Percentiles rank a stretch among this genome's conserved stretches.
These are phyloP conservation scores for Scaptomyza caliginosa DNA, from an alignment of 2,888 invertebrate species.

Conservation along the genomic window DNA sequence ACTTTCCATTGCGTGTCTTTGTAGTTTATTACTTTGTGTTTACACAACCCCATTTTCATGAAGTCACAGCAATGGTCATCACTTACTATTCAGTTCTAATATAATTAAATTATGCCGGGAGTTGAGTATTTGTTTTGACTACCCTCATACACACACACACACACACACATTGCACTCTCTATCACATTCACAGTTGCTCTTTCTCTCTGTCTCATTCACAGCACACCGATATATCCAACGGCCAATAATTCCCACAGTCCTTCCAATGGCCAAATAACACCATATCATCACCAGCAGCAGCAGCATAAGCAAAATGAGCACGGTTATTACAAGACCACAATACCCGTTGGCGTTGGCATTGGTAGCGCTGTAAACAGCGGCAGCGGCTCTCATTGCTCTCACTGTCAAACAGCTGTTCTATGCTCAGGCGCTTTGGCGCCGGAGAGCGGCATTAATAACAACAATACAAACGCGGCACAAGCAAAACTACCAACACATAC, in stretches of 20 bases:
- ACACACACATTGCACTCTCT: conserved; percentile 28
- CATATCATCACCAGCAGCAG: conserved; percentile 66
- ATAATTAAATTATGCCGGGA: conserved; percentile 43
- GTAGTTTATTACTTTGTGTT: background rate
- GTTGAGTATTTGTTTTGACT: conserved; percentile 6
- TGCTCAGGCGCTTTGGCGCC: conserved; percentile 49
- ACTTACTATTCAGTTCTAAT: conserved; percentile 28
- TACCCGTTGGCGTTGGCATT: conserved; percentile 75
- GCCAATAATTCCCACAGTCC: conserved; percentile 77
- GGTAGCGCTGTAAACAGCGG: conserved; percentile 45
- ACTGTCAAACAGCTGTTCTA: conserved; percentile 72
- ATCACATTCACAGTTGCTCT: conserved; percentile 22
- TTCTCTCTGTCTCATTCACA: conserved; percentile 47
- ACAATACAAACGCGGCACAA: conserved; percentile 43
- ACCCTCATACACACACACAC: conserved; percentile 2
- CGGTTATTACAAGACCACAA: conserved; percentile 81
- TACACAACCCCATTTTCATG: conserved; percentile 3
- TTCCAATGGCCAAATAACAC: conserved; percentile 80
- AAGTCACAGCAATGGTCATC: conserved; percentile 15
- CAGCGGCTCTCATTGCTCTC: conserved; percentile 45
- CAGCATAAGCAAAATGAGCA: conserved; percentile 52
- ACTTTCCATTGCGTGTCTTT: background rate
- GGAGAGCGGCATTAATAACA: conserved; percentile 49
- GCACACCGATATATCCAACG: conserved; percentile 80
- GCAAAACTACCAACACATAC: conserved; percentile 15